Base-by-base conservation (phyloP, 2,888 invertebrate genomes). In the Dryococelus australis region DNA sequence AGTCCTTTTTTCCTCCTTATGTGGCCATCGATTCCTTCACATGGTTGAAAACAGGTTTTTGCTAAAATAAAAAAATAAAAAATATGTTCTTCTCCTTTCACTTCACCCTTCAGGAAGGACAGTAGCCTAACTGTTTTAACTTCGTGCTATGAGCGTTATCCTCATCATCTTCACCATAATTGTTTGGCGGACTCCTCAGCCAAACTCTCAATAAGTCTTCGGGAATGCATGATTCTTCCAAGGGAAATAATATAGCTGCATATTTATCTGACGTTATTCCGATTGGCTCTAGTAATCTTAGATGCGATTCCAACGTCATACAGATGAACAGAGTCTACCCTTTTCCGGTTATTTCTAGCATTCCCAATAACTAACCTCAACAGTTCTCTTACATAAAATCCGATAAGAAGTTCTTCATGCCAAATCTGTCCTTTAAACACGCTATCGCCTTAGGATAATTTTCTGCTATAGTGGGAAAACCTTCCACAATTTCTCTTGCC, bases 361-460 rank as follows among this genome's bases (percentile, higher is more conserved):
- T 83, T 83, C 24, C 26, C 24, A 28, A 83, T 27, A 13, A 83
- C 83, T 28, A 28, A 6, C 24, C 10, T 24, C 24, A 83, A 83
- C n/a, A n/a, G n/a, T n/a, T n/a, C n/a, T n/a, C n/a, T n/a, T n/a
- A n/a, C n/a, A n/a, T n/a, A n/a, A n/a, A 83, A 83, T 24, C 26
- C 83, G 13, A 43, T 27, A 28, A 83, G 43, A 9, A 83, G 24
- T 43, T 26, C 28, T 43, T 83, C 83, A 20, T 24, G 27, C 83
- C 28, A 28, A 83, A 27, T 83, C 83, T 83, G 6, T 28, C 43
- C 16, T 28, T 3, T 4, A 89, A 83, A n/a, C 85, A 43, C 2
- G 87, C 84, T 9, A 91, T 88, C 0, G 87, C 90, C 53, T 91
- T 90, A 0, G 81, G 80, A 87, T 91, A 91, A 84, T 91, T 91